phyloP scores from a whole-genome alignment of 2,888 invertebrate species.

The Troglohyphantes excavatus region DNA sequence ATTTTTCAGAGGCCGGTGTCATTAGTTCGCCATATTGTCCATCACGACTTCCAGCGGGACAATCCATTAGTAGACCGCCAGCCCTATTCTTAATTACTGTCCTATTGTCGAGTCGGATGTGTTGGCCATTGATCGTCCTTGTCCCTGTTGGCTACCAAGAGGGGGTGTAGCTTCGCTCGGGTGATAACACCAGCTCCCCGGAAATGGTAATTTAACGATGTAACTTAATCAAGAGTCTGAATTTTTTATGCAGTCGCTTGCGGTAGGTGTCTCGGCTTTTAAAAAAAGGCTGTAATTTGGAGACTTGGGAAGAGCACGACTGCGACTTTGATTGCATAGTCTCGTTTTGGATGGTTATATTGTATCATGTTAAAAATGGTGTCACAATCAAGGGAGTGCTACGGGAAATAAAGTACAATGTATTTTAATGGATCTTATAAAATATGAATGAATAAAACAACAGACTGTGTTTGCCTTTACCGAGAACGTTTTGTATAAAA shows the following conservation, averaged over 20 bases:
- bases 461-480: no score
- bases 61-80: conserved; percentile 71
- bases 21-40: conserved; percentile 77
- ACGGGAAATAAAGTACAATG: no score
- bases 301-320: not conserved
- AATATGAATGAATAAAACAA: no score
- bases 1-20: conserved; percentile 75
- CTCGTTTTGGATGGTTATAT: no score
- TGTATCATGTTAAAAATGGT: no score
- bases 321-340: no score
- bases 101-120: conserved; percentile 66
- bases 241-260: conserved; percentile 57
- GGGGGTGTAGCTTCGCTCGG: not conserved
- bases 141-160: conserved; percentile 32
- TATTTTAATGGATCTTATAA: no score
- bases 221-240: conserved; percentile 61
- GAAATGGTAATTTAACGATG: conserved; percentile 71
- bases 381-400: no score
- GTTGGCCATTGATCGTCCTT: conserved; percentile 57
- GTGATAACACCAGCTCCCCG: conserved; percentile 43
- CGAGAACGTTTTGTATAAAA: no score
- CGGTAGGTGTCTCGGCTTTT: conserved; percentile 49
- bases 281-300: conserved; percentile 33
- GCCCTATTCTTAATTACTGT: conserved; percentile 72
- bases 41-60: conserved; percentile 65